Evolutionary conservation across 2,113 vertebrate genomes (phyloP).

Genomic region (Catharus fuscescens): DNA sequence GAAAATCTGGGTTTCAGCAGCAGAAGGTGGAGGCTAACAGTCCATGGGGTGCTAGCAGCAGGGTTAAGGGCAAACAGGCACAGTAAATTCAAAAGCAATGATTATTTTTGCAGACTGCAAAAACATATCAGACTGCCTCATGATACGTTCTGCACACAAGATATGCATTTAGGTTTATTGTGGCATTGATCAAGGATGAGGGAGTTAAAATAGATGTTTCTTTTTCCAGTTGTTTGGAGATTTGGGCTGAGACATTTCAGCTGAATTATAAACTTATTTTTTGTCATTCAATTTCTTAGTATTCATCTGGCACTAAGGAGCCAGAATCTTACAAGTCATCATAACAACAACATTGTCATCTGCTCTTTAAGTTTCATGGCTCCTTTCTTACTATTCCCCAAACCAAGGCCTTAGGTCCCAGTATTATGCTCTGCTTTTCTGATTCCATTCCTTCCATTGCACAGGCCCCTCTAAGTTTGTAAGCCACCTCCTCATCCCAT

Average conservation of each 20-base stretch:
- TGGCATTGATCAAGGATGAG: neutral
- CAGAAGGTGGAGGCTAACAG: neutral
- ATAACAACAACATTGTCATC: neutral
- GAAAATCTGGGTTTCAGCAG: neutral
- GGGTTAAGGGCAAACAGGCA: neutral
- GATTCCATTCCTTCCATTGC: neutral
- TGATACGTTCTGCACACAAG: neutral
- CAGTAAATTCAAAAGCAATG: neutral
- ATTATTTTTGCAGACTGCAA: neutral
- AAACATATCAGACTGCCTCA: neutral
- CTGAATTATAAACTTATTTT: neutral
- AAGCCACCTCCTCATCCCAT: neutral
- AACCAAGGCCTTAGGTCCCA: neutral
- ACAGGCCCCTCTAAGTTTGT: neutral
- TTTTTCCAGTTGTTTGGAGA: neutral
- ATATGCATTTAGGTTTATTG: neutral
- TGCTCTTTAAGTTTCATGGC: neutral
- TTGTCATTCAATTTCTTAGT: neutral
- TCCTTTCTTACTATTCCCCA: neutral
- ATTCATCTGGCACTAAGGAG: neutral
- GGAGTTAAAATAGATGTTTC: neutral
- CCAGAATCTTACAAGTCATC: neutral
- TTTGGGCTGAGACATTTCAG: neutral
- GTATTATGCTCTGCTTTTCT: neutral
- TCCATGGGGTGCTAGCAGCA: neutral